phyloP scores from a whole-genome alignment of 2,113 vertebrate species.

The Psammodynastes pulverulentus region DNA sequence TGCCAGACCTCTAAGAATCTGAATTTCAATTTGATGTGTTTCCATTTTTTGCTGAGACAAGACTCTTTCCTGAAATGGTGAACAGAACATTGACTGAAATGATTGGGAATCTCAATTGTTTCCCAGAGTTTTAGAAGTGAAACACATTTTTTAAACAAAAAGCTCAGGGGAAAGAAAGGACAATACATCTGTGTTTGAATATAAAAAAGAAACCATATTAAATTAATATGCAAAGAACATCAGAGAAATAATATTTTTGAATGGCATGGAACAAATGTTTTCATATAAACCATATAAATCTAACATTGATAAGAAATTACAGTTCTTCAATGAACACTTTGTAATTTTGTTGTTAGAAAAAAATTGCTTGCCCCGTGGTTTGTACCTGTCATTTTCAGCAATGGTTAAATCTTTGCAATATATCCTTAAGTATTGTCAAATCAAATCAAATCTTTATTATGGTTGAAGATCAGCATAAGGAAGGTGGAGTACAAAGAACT shows the following conservation, averaged over 20 bases:
- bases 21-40: slow-evolving; percentile 6
- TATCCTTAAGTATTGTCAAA: not conserved
- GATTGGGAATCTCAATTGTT: slow-evolving; percentile 15
- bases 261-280: not conserved
- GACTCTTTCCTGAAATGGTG: not conserved
- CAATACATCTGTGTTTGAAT: not conserved
- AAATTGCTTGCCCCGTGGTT: not conserved
- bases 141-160: not conserved
- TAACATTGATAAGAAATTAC: not conserved
- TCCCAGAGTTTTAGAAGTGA: not conserved
- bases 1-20: slow-evolving; percentile 42
- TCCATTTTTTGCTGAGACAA: slow-evolving; percentile 41
- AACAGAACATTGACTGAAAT: slow-evolving; percentile 17
- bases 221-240: not conserved
- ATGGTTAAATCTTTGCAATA: not conserved
- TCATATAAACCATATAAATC: not conserved
- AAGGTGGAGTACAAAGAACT: too few species aligned
- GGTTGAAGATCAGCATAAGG: too few species aligned
- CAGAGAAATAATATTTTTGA: not conserved
- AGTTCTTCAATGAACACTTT: not conserved
- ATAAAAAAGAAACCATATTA: not conserved
- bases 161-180: not conserved
- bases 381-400: not conserved
- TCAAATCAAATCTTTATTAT: too few species aligned
- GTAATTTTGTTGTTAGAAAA: not conserved